phyloP scores from a whole-genome alignment of 2,113 vertebrate genomes.

The Plecturocebus donacophilus region DNA sequence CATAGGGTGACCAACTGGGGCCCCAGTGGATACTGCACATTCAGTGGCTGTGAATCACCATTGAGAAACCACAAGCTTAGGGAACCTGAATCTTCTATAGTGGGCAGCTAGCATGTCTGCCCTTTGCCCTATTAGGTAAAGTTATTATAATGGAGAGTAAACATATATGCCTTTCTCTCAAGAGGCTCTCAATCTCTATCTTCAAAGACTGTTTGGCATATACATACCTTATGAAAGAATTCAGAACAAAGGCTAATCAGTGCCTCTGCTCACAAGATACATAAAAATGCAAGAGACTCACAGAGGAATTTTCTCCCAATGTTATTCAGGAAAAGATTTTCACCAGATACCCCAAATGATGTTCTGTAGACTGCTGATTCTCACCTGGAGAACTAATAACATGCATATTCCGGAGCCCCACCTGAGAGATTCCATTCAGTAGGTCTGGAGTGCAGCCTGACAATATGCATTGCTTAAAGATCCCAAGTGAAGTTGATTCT shows the following conservation, averaged over 20 bases:
- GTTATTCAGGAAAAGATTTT: background rate
- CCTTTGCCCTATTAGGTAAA: background rate
- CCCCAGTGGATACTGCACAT: background rate
- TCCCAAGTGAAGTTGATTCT: background rate
- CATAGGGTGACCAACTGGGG: background rate
- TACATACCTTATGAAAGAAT: background rate
- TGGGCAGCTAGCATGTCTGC: background rate
- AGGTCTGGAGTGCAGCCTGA: background rate
- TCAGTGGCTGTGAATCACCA: background rate
- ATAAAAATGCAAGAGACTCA: background rate
- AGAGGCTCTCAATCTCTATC: background rate
- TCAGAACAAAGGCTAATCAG: constrained; percentile 19
- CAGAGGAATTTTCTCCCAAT: background rate
- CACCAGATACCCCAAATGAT: constrained; percentile 3
- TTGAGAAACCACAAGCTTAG: background rate
- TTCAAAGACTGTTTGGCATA: background rate
- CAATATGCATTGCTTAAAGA: background rate
- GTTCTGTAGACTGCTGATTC: background rate
- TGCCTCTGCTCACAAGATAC: constrained; percentile 1
- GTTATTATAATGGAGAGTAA: background rate
- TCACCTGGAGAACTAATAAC: constrained; percentile 9
- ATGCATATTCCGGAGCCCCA: background rate
- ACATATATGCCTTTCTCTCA: background rate
- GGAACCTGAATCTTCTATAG: constrained; percentile 15
- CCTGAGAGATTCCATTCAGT: background rate